Evolutionary conservation across 2,113 vertebrate species (phyloP), one percentile per base, ranked within the genome.

Genomic region (Cricetomys ansorgei): DNA sequence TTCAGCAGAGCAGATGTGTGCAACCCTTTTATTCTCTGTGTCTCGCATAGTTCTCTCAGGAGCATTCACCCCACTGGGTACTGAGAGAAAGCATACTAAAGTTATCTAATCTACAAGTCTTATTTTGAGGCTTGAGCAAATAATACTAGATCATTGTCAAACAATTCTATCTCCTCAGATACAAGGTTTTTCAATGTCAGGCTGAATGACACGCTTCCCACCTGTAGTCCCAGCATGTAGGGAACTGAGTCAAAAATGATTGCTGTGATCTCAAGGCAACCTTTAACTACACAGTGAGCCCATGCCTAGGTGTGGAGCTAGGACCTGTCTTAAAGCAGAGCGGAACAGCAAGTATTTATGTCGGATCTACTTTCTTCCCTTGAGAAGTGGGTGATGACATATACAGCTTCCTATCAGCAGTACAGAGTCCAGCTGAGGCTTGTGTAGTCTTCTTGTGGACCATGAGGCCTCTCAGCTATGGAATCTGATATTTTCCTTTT

Each of bases 61-160:
- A 93, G 2, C 17, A 37, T 84, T 53, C 10, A 65, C 4, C 25
- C 13, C 43, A 48, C 1, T 72, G 62, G 15, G 40, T n/a, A 72
- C 10, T 91, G 13, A 91, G 69, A 77, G 67, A 87, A 95, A 83
- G 67, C 75, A 92, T 91, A 88, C 7, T 23, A 67, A 84, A 73
- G 83, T 19, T 77, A 72, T 10, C 43, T 93, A 62, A 81, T 77
- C 10, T 29, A 67, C 7, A 76, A 59, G 86, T 77, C 50, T 91
- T 55, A 65, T 10, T 69, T 70, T 87, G 45, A 83, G 50, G 21
- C 64, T 80, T 77, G 53, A 86, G 17, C 72, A 64, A 89, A 79
- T 88, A 80, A 64, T 8, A 19, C 72, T 86, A 91, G 92, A 50
- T 5, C 4, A 55, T 17, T 80, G n/a, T 80, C 23, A 72, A 89